A percentile compares a stretch with the other conserved stretches of the same genome.
These are phyloP conservation scores for Percopsis transmontana DNA, from an alignment of 2,113 vertebrate species.

Conservation along the genomic window DNA sequence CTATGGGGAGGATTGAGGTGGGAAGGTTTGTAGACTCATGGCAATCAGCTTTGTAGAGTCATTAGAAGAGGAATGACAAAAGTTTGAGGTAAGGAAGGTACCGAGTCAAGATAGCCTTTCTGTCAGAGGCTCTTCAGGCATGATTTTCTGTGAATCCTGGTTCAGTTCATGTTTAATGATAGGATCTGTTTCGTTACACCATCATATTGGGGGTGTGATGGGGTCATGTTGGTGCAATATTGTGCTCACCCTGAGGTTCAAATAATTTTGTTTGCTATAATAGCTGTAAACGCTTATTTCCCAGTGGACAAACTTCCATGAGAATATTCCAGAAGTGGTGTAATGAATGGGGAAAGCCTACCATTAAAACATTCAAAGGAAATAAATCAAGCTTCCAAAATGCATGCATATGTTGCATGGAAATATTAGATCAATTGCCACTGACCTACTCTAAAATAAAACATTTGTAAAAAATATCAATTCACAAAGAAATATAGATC, in stretches of 20 bases:
- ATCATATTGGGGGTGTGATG: constrained; percentile 64
- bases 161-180: constrained; percentile 71
- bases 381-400: not conserved
- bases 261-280: constrained; percentile 80
- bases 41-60: constrained; percentile 13
- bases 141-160: constrained; percentile 40
- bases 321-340: constrained; percentile 70
- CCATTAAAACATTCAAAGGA: constrained; percentile 44
- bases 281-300: constrained; percentile 81
- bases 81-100: not conserved
- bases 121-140: constrained; percentile 48
- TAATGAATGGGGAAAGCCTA: constrained; percentile 43
- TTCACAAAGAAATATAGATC: not conserved
- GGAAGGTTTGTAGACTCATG: not conserved
- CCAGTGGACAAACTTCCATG: constrained; percentile 68
- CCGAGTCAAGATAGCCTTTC: constrained; percentile 35
- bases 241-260: constrained; percentile 74
- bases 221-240: constrained; percentile 76
- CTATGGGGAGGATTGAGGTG: too few species aligned
- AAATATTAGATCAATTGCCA: constrained; percentile 1
- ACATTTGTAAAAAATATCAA: not conserved
- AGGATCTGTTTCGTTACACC: constrained; percentile 68
- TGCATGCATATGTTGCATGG: not conserved
- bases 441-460: not conserved
- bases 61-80: constrained; percentile 10